These are phyloP conservation scores for Alethe diademata DNA, from an alignment of 2,113 vertebrate species.

Conservation along the genomic window DNA sequence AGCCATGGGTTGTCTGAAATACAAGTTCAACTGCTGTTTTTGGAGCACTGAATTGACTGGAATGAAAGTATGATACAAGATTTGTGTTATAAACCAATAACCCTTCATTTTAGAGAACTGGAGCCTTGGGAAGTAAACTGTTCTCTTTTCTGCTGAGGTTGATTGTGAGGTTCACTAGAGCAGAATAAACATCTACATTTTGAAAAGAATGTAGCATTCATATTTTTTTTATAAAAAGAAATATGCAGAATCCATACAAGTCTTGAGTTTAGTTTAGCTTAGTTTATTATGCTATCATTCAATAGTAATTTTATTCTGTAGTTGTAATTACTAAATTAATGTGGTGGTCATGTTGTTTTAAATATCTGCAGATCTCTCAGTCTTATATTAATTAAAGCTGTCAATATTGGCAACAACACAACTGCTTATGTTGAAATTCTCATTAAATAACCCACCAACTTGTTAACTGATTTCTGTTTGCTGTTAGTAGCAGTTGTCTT, in stretches of 20 bases:
- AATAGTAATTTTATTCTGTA: background rate
- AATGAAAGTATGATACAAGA: constrained; percentile 11
- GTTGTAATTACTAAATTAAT: background rate
- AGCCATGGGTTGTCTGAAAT: background rate
- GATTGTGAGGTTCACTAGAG: background rate
- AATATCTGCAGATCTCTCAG: background rate
- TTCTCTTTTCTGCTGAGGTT: background rate
- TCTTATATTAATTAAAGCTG: background rate
- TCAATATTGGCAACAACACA: background rate
- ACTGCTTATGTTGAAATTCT: background rate
- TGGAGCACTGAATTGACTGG: constrained; percentile 67
- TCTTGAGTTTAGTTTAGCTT: background rate
- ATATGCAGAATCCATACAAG: background rate
- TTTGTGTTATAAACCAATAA: background rate
- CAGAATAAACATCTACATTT: background rate
- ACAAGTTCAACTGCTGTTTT: background rate
- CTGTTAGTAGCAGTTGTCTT: background rate
- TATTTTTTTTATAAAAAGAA: background rate
- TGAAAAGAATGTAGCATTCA: background rate
- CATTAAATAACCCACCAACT: background rate
- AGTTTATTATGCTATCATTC: background rate
- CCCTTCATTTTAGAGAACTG: background rate
- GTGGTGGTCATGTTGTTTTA: background rate
- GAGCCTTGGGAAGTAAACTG: background rate
- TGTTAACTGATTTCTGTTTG: background rate